These are phyloP conservation scores for Micromesistius poutassou DNA, from an alignment of 2,797 vertebrate species.

Conservation along the genomic window DNA sequence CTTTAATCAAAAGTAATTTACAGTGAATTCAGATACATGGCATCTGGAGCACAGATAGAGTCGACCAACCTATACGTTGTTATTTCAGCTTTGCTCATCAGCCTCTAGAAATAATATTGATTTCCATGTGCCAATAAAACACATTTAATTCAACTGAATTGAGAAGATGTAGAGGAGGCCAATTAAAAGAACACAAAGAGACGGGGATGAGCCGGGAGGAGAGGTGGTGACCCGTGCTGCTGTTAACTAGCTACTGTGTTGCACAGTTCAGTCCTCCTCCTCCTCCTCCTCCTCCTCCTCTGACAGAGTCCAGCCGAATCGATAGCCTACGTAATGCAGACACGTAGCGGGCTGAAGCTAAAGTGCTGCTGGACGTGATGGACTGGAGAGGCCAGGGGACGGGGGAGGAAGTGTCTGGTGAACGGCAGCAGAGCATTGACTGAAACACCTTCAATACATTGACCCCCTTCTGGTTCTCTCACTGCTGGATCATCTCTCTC, in stretches of 20 bases:
- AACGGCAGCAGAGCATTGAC: conserved; percentile 26
- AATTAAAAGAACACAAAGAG: not conserved
- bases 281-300: conserved; percentile 18
- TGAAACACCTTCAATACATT: conserved; percentile 13
- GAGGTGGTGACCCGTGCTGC: not conserved
- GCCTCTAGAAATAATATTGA: not conserved
- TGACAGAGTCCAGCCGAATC: conserved; percentile 35
- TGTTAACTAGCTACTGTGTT: conserved; percentile 27
- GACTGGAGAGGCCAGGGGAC: conserved; percentile 23
- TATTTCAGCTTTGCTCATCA: not conserved
- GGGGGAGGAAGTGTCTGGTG: conserved; percentile 26
- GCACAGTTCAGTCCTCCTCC: conserved; percentile 15
- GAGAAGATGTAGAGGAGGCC: not conserved
- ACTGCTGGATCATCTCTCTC: not conserved
- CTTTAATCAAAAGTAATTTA: not conserved
- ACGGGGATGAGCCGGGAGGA: not conserved
- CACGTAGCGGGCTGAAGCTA: conserved; percentile 25
- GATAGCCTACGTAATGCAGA: conserved; percentile 35
- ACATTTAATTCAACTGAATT: not conserved
- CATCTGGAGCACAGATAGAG: too few species aligned
- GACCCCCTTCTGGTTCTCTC: conserved; percentile 15
- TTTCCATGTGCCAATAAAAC: not conserved
- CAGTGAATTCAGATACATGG: not conserved
- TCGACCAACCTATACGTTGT: too few species aligned
- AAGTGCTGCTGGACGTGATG: conserved; percentile 40